Evolutionary conservation across 2,888 invertebrate genomes (phyloP).

Genomic region (Microctonus brassicae): DNA sequence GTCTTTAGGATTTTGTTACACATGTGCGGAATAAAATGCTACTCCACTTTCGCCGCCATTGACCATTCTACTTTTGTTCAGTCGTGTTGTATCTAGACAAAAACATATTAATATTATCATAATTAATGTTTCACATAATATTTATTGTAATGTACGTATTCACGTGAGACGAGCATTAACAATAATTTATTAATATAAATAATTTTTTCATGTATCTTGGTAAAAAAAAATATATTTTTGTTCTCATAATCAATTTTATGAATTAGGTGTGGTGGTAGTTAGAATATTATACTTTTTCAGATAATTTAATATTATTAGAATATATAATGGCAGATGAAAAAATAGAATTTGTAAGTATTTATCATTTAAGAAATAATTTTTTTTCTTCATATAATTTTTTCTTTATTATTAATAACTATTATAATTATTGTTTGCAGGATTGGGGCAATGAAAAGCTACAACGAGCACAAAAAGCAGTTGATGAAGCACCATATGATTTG

Average conservation of each 20-base stretch:
- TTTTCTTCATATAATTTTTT: slow-evolving; percentile 4
- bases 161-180: neutral
- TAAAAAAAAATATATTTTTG: neutral
- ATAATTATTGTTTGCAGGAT: slow-evolving; percentile 73
- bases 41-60: neutral
- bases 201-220: neutral
- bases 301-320: neutral
- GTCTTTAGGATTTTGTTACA: neutral
- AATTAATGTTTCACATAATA: neutral
- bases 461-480: slow-evolving; percentile 87
- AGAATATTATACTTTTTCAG: neutral
- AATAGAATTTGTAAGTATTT: slow-evolving; percentile 57
- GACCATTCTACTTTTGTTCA: neutral
- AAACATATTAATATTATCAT: neutral
- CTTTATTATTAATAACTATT: neutral
- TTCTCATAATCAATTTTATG: neutral
- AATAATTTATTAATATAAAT: neutral
- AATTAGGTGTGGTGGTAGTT: slow-evolving; percentile 3
- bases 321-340: slow-evolving; percentile 56
- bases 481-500: slow-evolving; percentile 91
- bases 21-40: neutral
- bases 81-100: neutral
- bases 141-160: neutral
- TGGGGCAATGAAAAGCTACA: slow-evolving; percentile 90
- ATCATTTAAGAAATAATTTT: neutral